A percentile compares a stretch with the other conserved stretches of the same genome.
Conservation (phyloP, 1,140 invertebrate species). For the Bombus confusus region DNA sequence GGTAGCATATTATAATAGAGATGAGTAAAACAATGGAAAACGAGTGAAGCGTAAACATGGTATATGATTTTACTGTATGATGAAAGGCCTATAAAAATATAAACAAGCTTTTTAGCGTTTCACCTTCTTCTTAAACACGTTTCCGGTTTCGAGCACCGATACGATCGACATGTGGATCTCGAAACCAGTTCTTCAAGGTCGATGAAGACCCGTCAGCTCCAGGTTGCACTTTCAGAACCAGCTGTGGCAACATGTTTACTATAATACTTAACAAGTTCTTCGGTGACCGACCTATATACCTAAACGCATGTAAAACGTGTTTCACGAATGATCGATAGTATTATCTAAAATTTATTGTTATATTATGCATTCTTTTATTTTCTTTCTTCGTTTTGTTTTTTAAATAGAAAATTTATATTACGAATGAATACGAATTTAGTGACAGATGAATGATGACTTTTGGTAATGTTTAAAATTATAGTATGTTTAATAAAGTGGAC, state of each 20-base stretch:
- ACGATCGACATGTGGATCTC: slow-evolving; percentile 43
- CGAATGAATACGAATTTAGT: background rate
- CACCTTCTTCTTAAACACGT: slow-evolving; percentile 26
- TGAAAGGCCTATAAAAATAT: background rate
- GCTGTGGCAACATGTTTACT: background rate
- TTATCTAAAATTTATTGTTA: background rate
- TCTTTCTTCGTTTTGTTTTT: background rate
- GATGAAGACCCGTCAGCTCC: slow-evolving; percentile 23
- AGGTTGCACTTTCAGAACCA: background rate
- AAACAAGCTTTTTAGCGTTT: slow-evolving; percentile 17
- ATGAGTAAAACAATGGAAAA: background rate
- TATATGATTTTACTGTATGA: background rate
- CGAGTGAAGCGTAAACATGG: background rate
- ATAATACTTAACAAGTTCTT: background rate
- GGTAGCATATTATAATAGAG: background rate
- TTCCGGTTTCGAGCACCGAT: slow-evolving; percentile 56
- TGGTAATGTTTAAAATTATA: background rate
- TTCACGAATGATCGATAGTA: background rate
- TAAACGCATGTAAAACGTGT: background rate
- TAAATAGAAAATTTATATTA: background rate
- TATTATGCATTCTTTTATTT: background rate
- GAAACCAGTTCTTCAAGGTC: slow-evolving; percentile 62
- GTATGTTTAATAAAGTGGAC: no score
- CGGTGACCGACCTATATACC: slow-evolving; percentile 13
- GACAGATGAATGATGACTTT: background rate